Evolutionary conservation across 2,888 invertebrate species (phyloP), one percentile per base, ranked within the genome.

Genomic region (Drosophila yooni): DNA sequence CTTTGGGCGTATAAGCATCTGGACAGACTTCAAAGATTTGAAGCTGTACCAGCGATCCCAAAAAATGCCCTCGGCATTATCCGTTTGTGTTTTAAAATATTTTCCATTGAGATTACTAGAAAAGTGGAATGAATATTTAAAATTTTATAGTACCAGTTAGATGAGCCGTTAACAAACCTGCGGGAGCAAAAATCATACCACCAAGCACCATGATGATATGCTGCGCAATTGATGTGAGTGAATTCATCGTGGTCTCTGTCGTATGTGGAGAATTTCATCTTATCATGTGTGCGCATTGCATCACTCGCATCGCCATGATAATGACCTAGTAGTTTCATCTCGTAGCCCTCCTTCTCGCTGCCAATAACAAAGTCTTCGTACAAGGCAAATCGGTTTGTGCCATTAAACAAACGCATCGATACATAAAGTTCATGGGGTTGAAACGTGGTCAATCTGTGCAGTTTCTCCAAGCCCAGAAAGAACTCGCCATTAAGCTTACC

Each of bases 121-220:
- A 6, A 18, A 34, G 21, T 2, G 1, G 6, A 18, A 11, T 15
- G 0, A 3, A 46, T 43, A 50, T 4, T 10, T 25, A 54, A 27
- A 21, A n/a, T 10, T 4, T 25, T 2, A n/a, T 31, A 10, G 11
- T 34, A 54, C 5, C 25, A 18, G 34, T 21, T 10, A 27, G 43
- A 2, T 1, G 4, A 25, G 7, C 25, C 1, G 3, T 4, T n/a
- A 3, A 40, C 38, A 67, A 85, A 95, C 95, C 95, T 95, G 79
- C 94, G 95, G 67, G 96, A 96, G 82, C 96, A 96, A 60, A 95
- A 95, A 83, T 95, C 95, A 88, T 96, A 96, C 96, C 96, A 96
- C 96, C 96, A 96, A 1, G 95, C 96, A 0, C 96, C 96, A 0
- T 94, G 94, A 79, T 96, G 96, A 63, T 95, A 94, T 43, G 93